A percentile compares a stretch with the other conserved stretches of the same genome.
These are phyloP conservation scores for Autographa gamma DNA, from an alignment of 2,888 invertebrate genomes.

Conservation along the genomic window DNA sequence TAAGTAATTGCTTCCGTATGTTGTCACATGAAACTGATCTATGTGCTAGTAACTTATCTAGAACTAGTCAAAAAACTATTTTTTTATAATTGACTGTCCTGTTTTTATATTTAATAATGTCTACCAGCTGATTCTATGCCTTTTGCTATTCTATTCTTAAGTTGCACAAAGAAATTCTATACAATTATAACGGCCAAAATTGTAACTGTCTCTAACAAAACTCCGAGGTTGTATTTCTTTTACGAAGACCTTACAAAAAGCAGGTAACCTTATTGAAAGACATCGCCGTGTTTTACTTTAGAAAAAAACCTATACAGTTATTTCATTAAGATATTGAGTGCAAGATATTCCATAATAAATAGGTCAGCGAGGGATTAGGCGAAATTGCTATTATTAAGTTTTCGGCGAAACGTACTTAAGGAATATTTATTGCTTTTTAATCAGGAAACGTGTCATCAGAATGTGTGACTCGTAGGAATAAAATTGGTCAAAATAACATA, in stretches of 20 bases:
- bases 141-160: slow-evolving; percentile 68
- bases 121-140: slow-evolving; percentile 61
- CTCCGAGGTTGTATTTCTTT: slow-evolving; percentile 76
- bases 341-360: slow-evolving; percentile 80
- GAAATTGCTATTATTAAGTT: slow-evolving; percentile 80
- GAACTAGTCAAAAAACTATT: too few species aligned
- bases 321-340: slow-evolving; percentile 74
- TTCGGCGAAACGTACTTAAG: slow-evolving; percentile 75
- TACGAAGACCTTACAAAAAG: slow-evolving; percentile 79
- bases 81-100: too few species aligned
- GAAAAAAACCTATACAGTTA: slow-evolving; percentile 78
- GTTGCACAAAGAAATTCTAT: slow-evolving; percentile 86
- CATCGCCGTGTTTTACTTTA: slow-evolving; percentile 73
- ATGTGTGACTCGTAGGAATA: slow-evolving; percentile 62
- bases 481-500: slow-evolving; percentile 58
- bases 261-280: slow-evolving; percentile 85
- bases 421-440: slow-evolving; percentile 85
- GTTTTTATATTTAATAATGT: neutral
- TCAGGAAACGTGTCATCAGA: slow-evolving; percentile 69
- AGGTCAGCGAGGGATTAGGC: slow-evolving; percentile 78
- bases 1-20: too few species aligned
- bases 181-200: slow-evolving; percentile 89
- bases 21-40: too few species aligned
- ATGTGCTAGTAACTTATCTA: too few species aligned
- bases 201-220: slow-evolving; percentile 87